phyloP scores from a whole-genome alignment of 2,113 vertebrate genomes.

The Albula goreensis region DNA sequence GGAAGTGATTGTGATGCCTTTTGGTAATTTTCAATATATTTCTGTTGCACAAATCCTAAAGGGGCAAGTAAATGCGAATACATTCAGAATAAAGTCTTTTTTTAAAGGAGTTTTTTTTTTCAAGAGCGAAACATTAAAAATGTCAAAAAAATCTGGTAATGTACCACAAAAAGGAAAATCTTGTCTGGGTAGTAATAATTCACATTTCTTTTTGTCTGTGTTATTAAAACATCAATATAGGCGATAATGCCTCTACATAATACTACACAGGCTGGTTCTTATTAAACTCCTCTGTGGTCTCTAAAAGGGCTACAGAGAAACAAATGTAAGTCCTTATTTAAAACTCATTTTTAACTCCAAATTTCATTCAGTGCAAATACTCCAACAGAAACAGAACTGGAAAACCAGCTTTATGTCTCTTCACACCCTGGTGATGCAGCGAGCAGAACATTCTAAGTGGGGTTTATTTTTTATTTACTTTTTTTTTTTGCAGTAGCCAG shows the following conservation, averaged over 20 bases:
- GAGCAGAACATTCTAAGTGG: not conserved
- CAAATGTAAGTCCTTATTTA: not conserved
- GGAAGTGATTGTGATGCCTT: not conserved
- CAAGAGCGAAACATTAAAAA: not conserved
- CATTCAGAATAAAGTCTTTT: slow-evolving; percentile 16
- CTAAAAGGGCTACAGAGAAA: not conserved
- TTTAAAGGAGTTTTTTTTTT: not conserved
- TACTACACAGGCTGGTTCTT: too few species aligned
- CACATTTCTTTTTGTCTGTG: not conserved
- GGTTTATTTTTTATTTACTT: not conserved
- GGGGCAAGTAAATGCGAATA: not conserved
- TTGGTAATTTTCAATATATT: not conserved
- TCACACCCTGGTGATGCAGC: not conserved
- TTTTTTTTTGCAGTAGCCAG: slow-evolving; percentile 59
- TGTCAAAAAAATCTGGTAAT: not conserved
- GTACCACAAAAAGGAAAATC: not conserved
- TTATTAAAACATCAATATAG: not conserved
- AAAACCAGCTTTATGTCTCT: not conserved
- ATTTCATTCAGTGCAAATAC: slow-evolving; percentile 63
- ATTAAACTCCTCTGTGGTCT: not conserved
- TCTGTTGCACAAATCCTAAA: not conserved
- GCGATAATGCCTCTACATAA: not conserved
- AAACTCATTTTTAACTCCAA: not conserved
- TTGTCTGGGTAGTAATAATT: not conserved
- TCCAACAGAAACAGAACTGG: slow-evolving; percentile 44